Base-by-base conservation (phyloP, 2,113 vertebrate genomes). In the Toxostoma redivivum region DNA sequence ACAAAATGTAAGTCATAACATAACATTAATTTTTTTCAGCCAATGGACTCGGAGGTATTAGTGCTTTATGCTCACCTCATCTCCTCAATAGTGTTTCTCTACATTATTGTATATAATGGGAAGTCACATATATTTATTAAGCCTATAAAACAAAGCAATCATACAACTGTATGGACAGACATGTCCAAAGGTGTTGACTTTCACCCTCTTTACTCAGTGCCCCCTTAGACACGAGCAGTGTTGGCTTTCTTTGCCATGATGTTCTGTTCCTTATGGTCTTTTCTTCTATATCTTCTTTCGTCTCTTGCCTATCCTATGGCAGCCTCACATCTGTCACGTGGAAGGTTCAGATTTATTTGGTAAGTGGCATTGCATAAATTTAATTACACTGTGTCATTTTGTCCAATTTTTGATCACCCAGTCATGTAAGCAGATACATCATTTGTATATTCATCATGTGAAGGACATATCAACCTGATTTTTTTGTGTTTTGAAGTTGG, bases 171-270 rank as follows among this genome's bases (percentile, higher is more conserved):
- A 28, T 10, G 12, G n/a, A 51, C 11, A 57, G 70, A 19, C 17
- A 35, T n/a, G 8, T 67, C 27, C 42, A 62, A 45, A 62, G 28
- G 2, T 67, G 8, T 7, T 71, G 3, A 37, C 15, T 51, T 4
- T 37, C 17, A 11, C 37, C 28, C 28, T 64, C 25, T 64, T 71
- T 8, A 70, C 27, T 35, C 28, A 38, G 16, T 16, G 24, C 4
- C 2, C 19, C 4, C 28, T 79, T 50, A 51, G 61, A 38, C 0
- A 0, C 27, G 5, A 62, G 11, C 14, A 31, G 10, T 31, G 12
- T 48, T 81, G 53, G 18, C 27, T 53, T 53, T 19, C 25, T 27
- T 48, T 80, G 22, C 28, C 12, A 12, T 1, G 2, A 1, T 42
- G 4, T 3, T 69, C 38, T 78, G 7, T 3, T 51, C 22, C 4